Percentiles rank a stretch among this genome's conserved stretches.
These are phyloP conservation scores for Gobio gobio DNA, from an alignment of 2,113 vertebrate species.

Conservation along the genomic window DNA sequence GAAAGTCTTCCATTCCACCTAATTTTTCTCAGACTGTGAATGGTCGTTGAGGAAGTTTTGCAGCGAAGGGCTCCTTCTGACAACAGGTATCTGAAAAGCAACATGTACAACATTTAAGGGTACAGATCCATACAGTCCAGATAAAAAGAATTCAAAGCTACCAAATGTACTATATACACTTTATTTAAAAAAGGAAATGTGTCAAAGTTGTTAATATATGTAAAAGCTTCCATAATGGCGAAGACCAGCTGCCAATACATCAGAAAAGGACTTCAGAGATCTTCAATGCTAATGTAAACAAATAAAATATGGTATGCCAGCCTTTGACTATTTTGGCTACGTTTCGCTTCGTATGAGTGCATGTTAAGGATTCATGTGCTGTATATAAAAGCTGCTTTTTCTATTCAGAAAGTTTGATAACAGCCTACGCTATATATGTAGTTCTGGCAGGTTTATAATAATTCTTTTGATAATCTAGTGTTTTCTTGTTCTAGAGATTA, in stretches of 20 bases:
- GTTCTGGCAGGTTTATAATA: conserved; percentile 27
- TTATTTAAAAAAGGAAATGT: conserved; percentile 19
- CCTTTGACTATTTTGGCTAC: neutral
- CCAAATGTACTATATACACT: conserved; percentile 22
- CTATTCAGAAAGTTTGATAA: neutral
- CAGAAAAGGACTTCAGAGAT: neutral
- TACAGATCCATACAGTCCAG: neutral
- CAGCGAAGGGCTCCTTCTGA: conserved; percentile 50
- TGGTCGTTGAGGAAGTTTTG: conserved; percentile 50
- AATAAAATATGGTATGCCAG: neutral
- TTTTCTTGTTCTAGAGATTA: conserved; percentile 6
- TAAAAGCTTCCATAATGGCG: neutral
- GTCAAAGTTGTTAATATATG: conserved; percentile 7
- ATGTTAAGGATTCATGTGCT: neutral
- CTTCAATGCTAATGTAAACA: neutral
- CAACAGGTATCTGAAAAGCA: conserved; percentile 51
- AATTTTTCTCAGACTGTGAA: conserved; percentile 43
- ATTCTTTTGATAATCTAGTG: neutral
- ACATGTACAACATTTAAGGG: conserved; percentile 40
- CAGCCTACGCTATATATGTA: conserved; percentile 38
- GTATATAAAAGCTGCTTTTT: conserved; percentile 39
- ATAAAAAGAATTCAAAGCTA: conserved; percentile 1
- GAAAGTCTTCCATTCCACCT: conserved; percentile 17
- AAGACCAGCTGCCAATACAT: conserved; percentile 37
- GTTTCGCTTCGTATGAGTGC: neutral